Evolutionary conservation across 2,113 vertebrate genomes (phyloP).

Genomic region (Ceyx cyanopectus): DNA sequence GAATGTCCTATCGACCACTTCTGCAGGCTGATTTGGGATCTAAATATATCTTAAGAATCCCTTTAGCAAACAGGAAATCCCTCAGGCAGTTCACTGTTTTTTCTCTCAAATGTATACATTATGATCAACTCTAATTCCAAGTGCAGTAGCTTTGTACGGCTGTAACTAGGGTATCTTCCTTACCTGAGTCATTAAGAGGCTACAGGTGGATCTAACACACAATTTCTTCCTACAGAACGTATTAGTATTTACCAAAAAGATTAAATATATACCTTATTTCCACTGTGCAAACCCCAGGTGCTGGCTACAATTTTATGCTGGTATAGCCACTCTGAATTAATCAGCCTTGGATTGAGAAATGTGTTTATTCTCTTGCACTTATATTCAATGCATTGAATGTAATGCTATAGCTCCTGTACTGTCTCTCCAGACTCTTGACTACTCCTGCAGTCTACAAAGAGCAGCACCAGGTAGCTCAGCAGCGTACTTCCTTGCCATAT

Average conservation of each 20-base stretch:
- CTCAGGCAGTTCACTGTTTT: neutral
- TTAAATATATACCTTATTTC: neutral
- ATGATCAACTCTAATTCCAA: neutral
- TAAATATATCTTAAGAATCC: neutral
- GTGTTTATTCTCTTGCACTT: neutral
- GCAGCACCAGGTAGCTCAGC: neutral
- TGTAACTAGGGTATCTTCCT: neutral
- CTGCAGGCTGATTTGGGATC: neutral
- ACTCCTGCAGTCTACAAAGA: neutral
- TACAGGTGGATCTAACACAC: neutral
- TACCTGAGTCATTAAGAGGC: neutral
- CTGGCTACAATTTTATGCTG: neutral
- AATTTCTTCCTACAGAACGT: neutral
- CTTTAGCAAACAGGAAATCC: neutral
- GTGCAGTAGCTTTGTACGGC: neutral
- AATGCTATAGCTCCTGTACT: neutral
- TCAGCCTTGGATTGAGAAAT: neutral
- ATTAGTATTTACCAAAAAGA: neutral
- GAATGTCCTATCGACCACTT: neutral
- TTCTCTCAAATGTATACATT: neutral
- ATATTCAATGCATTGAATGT: neutral
- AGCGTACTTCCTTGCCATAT: neutral
- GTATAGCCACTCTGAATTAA: neutral
- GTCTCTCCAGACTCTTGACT: neutral
- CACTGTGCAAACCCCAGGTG: neutral